phyloP scores from a whole-genome alignment of 2,888 invertebrate genomes.

The Synergus itoensis region DNA sequence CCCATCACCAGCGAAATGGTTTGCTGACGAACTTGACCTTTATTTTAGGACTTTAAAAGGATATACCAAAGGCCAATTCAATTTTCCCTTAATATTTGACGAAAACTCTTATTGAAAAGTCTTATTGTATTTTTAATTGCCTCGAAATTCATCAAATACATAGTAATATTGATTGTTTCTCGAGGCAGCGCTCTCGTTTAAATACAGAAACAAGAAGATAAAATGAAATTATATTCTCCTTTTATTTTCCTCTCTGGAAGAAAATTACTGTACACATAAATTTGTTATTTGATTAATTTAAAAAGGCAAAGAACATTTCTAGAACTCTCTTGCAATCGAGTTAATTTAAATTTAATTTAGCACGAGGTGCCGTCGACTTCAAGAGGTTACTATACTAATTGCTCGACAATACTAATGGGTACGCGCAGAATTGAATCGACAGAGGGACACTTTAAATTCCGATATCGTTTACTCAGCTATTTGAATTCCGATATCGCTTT shows the following conservation, averaged over 20 bases:
- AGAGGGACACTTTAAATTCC: not conserved
- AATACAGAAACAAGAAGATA: not conserved
- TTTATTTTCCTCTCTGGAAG: not conserved
- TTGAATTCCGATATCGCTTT: not conserved
- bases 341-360: conserved; percentile 37
- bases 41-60: no score
- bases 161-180: no score
- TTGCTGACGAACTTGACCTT: no score
- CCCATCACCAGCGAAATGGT: no score
- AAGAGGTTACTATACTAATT: conserved; percentile 44
- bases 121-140: no score
- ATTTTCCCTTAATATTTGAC: no score
- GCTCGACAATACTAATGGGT: conserved; percentile 42
- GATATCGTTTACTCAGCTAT: conserved; percentile 10
- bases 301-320: not conserved
- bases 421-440: conserved; percentile 22
- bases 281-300: not conserved
- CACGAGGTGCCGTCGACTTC: not conserved
- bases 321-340: not conserved
- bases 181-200: no score
- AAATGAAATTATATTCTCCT: not conserved
- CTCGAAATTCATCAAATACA: no score
- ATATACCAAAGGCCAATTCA: no score
- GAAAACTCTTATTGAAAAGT: no score
- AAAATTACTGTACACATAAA: not conserved